Percentiles rank a stretch among this genome's conserved stretches.
Conservation (phyloP, 2,888 invertebrate species). For the Pandemis corylana region DNA sequence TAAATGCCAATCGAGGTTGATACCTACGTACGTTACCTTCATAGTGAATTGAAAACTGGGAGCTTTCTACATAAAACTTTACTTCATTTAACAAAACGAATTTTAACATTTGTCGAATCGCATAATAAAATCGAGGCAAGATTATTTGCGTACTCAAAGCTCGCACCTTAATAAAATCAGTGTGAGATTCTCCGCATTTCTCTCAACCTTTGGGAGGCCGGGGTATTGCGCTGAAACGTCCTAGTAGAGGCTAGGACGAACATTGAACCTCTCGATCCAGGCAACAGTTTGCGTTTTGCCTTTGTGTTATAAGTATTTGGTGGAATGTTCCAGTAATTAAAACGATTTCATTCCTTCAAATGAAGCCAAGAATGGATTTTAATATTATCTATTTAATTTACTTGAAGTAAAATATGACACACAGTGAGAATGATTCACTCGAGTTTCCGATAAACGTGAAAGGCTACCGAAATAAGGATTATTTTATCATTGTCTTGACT, state of each 20-base stretch:
- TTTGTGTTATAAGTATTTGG: slow-evolving; percentile 2
- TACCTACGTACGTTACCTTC: background rate
- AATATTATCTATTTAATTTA: background rate
- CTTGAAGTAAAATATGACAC: slow-evolving; percentile 1
- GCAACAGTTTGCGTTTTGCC: background rate
- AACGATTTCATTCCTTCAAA: background rate
- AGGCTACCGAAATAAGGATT: background rate
- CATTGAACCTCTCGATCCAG: slow-evolving; percentile 18
- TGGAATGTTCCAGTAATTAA: slow-evolving; percentile 20
- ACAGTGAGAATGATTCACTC: slow-evolving; percentile 7
- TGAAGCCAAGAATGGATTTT: background rate
- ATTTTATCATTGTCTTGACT: background rate
- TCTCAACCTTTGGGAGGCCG: slow-evolving; percentile 1
- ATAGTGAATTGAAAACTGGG: background rate
- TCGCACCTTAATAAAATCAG: slow-evolving; percentile 6
- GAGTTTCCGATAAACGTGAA: background rate
- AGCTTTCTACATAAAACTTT: background rate
- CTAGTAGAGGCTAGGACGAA: slow-evolving; percentile 30
- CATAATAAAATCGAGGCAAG: slow-evolving; percentile 2
- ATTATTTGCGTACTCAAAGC: background rate
- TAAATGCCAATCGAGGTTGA: background rate
- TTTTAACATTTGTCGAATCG: background rate
- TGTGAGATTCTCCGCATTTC: background rate
- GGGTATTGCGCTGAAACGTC: slow-evolving; percentile 26
- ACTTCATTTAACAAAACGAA: background rate